phyloP scores from a whole-genome alignment of 2,797 vertebrate species.

The Platalea minor region DNA sequence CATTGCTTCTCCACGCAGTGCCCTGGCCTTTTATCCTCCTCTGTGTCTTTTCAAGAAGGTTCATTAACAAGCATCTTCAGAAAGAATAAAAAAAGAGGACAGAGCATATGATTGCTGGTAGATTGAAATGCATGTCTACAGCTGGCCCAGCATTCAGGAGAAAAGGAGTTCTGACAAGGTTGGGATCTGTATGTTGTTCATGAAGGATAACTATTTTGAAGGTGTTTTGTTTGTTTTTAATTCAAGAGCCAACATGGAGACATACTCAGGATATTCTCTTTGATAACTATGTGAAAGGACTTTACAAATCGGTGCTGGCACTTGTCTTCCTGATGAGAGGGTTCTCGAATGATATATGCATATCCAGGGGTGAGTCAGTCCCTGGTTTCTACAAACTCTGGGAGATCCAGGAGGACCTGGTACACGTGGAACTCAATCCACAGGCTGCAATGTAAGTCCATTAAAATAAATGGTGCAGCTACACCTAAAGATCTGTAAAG shows the following conservation, averaged over 20 bases:
- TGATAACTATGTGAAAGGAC: neutral
- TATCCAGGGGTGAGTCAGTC: neutral
- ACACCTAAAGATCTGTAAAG: neutral
- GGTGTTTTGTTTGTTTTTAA: neutral
- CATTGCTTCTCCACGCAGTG: neutral
- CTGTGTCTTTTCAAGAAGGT: slow-evolving; percentile 2
- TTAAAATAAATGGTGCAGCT: neutral
- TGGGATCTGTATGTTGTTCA: neutral
- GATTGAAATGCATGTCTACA: neutral
- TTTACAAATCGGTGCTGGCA: neutral
- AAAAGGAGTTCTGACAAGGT: neutral
- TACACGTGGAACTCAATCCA: neutral
- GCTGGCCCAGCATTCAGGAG: neutral
- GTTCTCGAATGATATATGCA: neutral
- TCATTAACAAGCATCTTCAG: slow-evolving; percentile 45
- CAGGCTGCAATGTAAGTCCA: neutral
- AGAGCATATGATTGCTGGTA: neutral
- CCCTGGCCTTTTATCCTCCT: slow-evolving; percentile 22
- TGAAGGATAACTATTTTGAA: neutral
- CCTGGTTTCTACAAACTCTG: neutral
- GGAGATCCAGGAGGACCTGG: neutral
- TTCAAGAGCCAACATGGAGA: neutral
- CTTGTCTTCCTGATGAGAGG: neutral
- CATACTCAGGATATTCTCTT: neutral
- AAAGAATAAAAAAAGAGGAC: slow-evolving; percentile 52